Conservation (phyloP, 1,140 invertebrate genomes). For the Pseudomyrmex concolor region DNA sequence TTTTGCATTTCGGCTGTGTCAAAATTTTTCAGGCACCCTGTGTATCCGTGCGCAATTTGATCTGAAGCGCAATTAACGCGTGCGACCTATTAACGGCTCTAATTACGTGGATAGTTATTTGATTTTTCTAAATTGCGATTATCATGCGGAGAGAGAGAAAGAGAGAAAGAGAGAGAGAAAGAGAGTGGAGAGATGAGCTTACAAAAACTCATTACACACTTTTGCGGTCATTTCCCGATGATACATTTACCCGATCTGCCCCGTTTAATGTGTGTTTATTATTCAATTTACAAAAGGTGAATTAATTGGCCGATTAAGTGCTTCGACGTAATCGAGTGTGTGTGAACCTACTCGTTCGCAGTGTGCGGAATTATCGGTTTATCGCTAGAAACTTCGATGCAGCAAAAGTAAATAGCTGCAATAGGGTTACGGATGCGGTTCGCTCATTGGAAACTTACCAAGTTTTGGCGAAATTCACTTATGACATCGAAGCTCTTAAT, state of each 20-base stretch:
- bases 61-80: constrained; percentile 17
- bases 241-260: constrained; percentile 31
- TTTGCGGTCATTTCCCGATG: constrained; percentile 4
- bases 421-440: not conserved
- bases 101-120: not conserved
- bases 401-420: constrained; percentile 22
- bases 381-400: constrained; percentile 19
- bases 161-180: too few species aligned
- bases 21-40: too few species aligned
- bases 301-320: constrained; percentile 39
- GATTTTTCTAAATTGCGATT: constrained; percentile 6
- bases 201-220: constrained; percentile 16
- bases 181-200: not conserved
- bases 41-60: constrained; percentile 29
- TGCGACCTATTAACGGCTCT: constrained; percentile 11
- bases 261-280: constrained; percentile 15
- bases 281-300: constrained; percentile 44
- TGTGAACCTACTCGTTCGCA: not conserved
- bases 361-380: constrained; percentile 7
- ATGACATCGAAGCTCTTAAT: constrained; percentile 55
- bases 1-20: too few species aligned
- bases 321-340: not conserved
- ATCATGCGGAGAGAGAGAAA: not conserved
- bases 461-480: constrained; percentile 57
- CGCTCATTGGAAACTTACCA: constrained; percentile 34